These are phyloP conservation scores for Paratrypauchen microcephalus DNA, from an alignment of 2,797 vertebrate genomes.

Conservation along the genomic window DNA sequence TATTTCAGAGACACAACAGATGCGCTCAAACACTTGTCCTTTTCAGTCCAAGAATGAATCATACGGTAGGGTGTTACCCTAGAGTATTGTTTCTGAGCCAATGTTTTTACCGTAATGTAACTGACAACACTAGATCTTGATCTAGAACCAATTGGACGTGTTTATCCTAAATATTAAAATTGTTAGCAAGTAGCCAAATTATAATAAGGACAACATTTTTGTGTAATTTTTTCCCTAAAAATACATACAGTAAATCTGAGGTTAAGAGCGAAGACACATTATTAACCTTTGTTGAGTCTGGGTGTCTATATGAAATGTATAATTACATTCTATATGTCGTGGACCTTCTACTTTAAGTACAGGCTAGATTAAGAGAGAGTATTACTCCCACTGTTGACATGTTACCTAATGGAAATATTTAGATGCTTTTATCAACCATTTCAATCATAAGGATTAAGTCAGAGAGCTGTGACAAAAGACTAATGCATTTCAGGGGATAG, in stretches of 20 bases:
- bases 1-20: conserved; percentile 80
- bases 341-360: background rate
- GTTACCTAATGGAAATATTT: conserved; percentile 28
- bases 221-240: background rate
- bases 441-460: conserved; percentile 37
- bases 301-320: conserved; percentile 56
- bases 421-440: conserved; percentile 31
- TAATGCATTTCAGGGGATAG: conserved; percentile 28
- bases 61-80: background rate
- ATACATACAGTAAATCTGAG: background rate
- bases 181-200: background rate
- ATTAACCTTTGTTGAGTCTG: conserved; percentile 19
- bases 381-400: conserved; percentile 30
- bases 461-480: conserved; percentile 33
- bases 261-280: conserved; percentile 17
- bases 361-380: conserved; percentile 36
- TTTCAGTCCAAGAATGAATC: conserved; percentile 13
- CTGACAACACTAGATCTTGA: too few relatives aligned
- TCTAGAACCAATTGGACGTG: too few relatives aligned
- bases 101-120: too few relatives aligned
- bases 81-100: background rate
- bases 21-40: conserved; percentile 63
- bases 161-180: background rate
- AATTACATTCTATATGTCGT: conserved; percentile 58
- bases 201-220: too few relatives aligned